These are phyloP conservation scores for Calidris pugnax DNA, from an alignment of 2,113 vertebrate genomes.

Conservation along the genomic window DNA sequence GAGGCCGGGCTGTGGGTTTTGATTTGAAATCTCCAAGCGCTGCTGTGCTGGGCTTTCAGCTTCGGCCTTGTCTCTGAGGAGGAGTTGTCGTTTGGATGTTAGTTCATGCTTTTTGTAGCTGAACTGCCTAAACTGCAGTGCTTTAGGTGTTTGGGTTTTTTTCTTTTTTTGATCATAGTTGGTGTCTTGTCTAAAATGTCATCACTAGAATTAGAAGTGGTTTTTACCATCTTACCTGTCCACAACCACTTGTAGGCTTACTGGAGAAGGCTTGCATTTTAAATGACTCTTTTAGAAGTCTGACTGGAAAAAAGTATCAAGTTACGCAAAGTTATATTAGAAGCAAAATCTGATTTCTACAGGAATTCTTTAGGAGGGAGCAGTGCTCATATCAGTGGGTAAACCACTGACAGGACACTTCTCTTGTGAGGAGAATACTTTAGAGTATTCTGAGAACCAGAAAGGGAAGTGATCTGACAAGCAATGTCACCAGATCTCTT, in stretches of 20 bases:
- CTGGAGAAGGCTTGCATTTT: neutral
- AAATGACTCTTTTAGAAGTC: neutral
- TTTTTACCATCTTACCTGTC: neutral
- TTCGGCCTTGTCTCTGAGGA: neutral
- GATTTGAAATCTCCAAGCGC: neutral
- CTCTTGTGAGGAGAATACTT: neutral
- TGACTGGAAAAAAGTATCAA: neutral
- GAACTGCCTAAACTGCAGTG: neutral
- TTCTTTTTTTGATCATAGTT: neutral
- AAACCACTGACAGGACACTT: neutral
- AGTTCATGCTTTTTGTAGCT: accelerated
- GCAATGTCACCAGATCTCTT: neutral
- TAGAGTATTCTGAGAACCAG: neutral
- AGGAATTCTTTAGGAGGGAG: neutral
- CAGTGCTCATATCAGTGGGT: neutral
- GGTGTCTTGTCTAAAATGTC: neutral
- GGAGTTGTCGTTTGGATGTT: neutral
- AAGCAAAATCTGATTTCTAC: neutral
- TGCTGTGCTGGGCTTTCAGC: neutral
- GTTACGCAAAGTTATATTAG: neutral
- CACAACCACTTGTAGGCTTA: neutral
- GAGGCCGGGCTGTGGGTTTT: neutral
- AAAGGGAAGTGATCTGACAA: neutral
- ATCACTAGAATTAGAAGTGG: neutral
- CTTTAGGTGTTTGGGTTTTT: neutral